These are phyloP conservation scores for Diachasmimorpha longicaudata DNA, from an alignment of 1,140 invertebrate species.

Conservation along the genomic window DNA sequence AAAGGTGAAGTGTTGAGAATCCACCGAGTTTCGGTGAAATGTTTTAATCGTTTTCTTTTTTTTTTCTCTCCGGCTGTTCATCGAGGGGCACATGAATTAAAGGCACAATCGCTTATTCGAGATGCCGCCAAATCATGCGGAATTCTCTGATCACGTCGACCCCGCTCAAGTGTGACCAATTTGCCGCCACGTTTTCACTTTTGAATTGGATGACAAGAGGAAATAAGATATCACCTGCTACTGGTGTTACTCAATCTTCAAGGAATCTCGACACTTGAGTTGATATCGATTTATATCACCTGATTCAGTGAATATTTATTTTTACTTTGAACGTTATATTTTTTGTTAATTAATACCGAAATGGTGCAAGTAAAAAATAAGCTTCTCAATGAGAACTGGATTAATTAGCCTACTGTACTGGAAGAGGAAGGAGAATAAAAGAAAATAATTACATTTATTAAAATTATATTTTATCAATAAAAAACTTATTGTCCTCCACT, in stretches of 20 bases:
- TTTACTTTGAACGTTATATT: no score
- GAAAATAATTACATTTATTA: no score
- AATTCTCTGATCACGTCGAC: neutral
- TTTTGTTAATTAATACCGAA: no score
- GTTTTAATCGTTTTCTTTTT: neutral
- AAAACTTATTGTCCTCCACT: constrained; percentile 44
- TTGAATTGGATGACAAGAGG: constrained; percentile 15
- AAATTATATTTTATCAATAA: no score
- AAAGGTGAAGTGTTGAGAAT: no score
- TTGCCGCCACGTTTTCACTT: constrained; percentile 52
- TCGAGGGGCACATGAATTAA: neutral
- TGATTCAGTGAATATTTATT: no score
- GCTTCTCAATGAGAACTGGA: no score
- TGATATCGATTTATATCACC: neutral
- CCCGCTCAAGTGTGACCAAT: constrained; percentile 44
- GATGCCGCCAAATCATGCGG: neutral
- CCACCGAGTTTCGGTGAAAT: no score
- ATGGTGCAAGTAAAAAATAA: no score
- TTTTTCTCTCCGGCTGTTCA: neutral
- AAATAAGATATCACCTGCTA: neutral
- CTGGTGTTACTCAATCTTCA: neutral
- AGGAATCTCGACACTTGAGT: neutral
- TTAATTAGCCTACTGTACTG: no score
- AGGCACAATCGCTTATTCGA: neutral
- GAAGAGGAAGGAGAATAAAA: no score